Percentiles rank a stretch among this genome's conserved stretches.
Conservation (phyloP, 37 sponge, comb jelly and placozoan species). For the Beroe ovata region DNA sequence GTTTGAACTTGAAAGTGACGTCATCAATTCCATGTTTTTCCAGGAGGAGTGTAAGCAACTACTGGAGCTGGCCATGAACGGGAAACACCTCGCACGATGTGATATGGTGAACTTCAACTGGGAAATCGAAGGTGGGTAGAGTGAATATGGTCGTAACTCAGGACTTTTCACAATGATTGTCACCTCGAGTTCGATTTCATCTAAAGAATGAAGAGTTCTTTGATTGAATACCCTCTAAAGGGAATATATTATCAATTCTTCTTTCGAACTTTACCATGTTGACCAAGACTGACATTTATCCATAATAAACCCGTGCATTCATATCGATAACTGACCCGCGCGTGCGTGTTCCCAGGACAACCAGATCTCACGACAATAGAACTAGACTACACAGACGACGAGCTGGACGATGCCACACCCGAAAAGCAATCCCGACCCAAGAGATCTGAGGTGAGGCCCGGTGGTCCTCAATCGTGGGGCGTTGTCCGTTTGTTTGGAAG, state of each 20-base stretch:
- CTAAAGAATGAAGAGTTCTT: no score
- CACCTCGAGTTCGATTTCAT: no score
- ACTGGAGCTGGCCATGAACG: conserved; percentile 55
- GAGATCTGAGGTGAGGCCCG: neutral
- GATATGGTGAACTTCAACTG: conserved; percentile 62
- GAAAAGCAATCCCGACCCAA: conserved; percentile 13
- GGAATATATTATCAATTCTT: no score
- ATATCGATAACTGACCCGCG: no score
- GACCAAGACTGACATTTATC: no score
- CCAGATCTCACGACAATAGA: conserved; percentile 45
- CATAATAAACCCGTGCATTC: no score
- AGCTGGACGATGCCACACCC: conserved; percentile 10
- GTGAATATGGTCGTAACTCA: no score
- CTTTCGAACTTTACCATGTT: no score
- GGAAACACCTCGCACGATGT: conserved; percentile 56
- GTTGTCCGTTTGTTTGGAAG: no score
- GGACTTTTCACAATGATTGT: no score
- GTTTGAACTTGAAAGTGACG: neutral
- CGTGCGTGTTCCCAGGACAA: neutral
- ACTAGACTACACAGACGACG: conserved; percentile 60
- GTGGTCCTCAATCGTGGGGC: no score
- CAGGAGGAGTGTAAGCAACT: conserved; percentile 54
- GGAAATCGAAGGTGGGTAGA: conserved; percentile 67
- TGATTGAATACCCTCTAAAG: no score
- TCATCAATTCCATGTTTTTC: neutral